These are phyloP conservation scores for Patella caerulea DNA, from an alignment of 2,888 invertebrate species.

Conservation along the genomic window DNA sequence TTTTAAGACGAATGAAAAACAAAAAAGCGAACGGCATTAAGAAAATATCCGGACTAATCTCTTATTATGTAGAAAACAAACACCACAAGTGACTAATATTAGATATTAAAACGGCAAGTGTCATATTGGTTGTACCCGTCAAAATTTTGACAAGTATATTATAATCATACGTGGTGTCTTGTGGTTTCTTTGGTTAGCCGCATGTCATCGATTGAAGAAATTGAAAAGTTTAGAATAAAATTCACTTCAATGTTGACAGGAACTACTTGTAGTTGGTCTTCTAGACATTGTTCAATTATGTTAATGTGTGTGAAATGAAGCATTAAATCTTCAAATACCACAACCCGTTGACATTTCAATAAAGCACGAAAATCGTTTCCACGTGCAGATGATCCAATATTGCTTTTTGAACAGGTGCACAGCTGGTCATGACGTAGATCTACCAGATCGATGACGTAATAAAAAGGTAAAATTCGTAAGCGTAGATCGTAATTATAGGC, in stretches of 20 bases:
- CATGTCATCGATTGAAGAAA: background rate
- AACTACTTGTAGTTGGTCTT: background rate
- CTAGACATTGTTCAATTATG: slow-evolving; percentile 3
- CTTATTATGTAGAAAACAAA: too few relatives aligned
- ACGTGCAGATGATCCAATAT: slow-evolving; percentile 10
- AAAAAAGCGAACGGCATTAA: too few relatives aligned
- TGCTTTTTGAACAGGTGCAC: slow-evolving; percentile 12
- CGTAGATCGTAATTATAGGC: too few relatives aligned
- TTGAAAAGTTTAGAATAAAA: too few relatives aligned
- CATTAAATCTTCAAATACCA: slow-evolving; percentile 9
- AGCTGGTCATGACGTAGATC: background rate
- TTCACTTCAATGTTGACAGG: too few relatives aligned
- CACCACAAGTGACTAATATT: too few relatives aligned
- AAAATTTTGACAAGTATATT: background rate
- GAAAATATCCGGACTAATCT: too few relatives aligned
- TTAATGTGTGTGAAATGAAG: slow-evolving; percentile 7
- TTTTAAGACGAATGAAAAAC: too few relatives aligned
- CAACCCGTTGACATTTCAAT: slow-evolving; percentile 1
- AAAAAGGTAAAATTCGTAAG: too few relatives aligned
- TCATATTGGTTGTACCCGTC: background rate
- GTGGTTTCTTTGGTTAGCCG: slow-evolving; percentile 9
- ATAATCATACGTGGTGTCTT: background rate
- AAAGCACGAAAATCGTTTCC: background rate
- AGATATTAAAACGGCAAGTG: background rate
- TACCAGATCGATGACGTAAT: too few relatives aligned